phyloP scores from a whole-genome alignment of 2,113 vertebrate genomes.

The Trogon melanurus region DNA sequence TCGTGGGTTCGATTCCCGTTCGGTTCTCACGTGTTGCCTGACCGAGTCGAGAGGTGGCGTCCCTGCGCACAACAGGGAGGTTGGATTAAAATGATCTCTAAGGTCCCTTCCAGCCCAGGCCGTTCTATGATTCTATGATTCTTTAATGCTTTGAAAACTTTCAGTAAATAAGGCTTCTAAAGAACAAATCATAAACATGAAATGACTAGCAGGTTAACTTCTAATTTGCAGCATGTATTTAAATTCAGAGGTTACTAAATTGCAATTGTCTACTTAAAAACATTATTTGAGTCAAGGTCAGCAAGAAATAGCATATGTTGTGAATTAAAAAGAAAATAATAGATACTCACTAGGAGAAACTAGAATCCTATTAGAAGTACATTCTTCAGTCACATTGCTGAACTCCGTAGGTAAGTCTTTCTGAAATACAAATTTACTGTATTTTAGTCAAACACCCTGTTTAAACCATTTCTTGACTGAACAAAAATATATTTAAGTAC shows the following conservation, averaged over 20 bases:
- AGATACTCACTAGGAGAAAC: slow-evolving; percentile 70
- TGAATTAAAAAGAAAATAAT: background rate
- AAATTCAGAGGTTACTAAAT: background rate
- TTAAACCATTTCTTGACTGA: background rate
- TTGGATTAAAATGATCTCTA: too few species aligned
- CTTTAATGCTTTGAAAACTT: background rate
- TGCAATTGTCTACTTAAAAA: background rate
- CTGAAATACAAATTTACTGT: slow-evolving; percentile 63
- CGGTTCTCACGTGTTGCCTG: too few species aligned
- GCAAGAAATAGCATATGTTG: background rate
- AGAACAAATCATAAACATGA: background rate
- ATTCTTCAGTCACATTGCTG: slow-evolving; percentile 38
- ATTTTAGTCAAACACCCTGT: background rate
- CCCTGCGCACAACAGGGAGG: too few species aligned
- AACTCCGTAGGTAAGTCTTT: slow-evolving; percentile 37
- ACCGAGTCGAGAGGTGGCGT: too few species aligned
- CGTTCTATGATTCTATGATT: background rate
- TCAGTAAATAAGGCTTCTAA: background rate
- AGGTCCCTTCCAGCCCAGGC: too few species aligned
- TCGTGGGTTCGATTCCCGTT: too few species aligned
- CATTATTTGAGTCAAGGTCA: background rate
- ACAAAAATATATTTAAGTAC: background rate
- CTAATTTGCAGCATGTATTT: background rate
- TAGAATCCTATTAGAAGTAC: background rate
- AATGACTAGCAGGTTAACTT: background rate